Conservation (phyloP, 2,113 vertebrate species). For the Mesocricetus auratus region DNA sequence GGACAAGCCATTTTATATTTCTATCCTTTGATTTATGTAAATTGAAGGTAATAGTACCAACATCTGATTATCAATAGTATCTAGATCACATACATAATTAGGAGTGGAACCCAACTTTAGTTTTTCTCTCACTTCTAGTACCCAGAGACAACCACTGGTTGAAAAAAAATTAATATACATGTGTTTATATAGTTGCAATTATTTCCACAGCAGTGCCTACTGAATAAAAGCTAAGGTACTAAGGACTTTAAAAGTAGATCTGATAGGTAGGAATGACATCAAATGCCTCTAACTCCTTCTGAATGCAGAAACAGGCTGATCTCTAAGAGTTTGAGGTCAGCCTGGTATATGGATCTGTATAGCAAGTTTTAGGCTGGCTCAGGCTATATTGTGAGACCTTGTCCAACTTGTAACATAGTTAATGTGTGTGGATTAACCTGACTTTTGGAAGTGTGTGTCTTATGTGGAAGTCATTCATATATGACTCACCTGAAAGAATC, state of each 20-base stretch:
- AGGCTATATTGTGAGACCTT: not conserved
- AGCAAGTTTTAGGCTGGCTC: not conserved
- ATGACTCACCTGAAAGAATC: not conserved
- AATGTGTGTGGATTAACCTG: conserved; percentile 30
- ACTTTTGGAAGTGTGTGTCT: not conserved
- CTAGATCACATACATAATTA: not conserved
- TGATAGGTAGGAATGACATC: not conserved
- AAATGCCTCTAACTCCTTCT: not conserved
- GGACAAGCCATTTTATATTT: too few species aligned
- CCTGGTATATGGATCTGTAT: not conserved
- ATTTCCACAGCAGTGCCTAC: not conserved
- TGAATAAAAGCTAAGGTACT: conserved; percentile 18
- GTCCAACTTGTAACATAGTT: not conserved
- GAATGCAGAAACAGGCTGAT: not conserved
- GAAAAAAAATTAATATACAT: not conserved
- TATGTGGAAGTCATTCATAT: not conserved
- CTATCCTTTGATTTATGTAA: too few species aligned
- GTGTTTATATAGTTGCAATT: not conserved
- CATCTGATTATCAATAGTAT: too few species aligned
- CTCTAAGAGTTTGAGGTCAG: not conserved
- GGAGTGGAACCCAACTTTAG: not conserved
- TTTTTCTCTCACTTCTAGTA: not conserved
- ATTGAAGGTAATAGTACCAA: too few species aligned
- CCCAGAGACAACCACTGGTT: not conserved
- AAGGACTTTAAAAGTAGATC: conserved; percentile 23